Conservation (phyloP, 1,140 invertebrate genomes). For the Ceratosolen solmsi region DNA sequence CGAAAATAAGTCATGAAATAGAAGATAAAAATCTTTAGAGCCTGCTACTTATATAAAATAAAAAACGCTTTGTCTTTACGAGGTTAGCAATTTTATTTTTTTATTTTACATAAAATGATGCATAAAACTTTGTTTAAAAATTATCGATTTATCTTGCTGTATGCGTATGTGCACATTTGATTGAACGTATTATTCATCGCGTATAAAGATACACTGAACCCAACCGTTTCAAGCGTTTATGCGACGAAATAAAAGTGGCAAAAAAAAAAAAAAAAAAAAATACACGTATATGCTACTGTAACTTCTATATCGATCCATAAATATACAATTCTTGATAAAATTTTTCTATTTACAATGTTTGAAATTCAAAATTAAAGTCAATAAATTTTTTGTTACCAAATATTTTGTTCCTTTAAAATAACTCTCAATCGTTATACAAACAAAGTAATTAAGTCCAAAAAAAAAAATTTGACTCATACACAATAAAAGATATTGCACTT, state of each 20-base stretch:
- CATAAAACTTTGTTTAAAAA: slow-evolving; percentile 19
- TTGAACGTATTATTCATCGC: neutral
- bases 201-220: neutral
- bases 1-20: slow-evolving; percentile 14
- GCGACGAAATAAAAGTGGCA: neutral
- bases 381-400: too few species aligned
- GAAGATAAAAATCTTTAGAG: slow-evolving; percentile 38
- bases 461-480: too few species aligned
- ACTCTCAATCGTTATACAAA: neutral
- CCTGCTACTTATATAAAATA: slow-evolving; percentile 2
- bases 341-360: neutral
- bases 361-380: neutral
- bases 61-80: slow-evolving; percentile 10
- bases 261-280: neutral
- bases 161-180: neutral
- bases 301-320: neutral
- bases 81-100: slow-evolving; percentile 26
- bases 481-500: too few species aligned
- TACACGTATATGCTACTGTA: neutral
- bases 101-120: slow-evolving; percentile 18
- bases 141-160: neutral
- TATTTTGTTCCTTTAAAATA: too few species aligned
- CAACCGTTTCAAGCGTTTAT: neutral
- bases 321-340: neutral
- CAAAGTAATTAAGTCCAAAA: neutral